Conservation (phyloP, 2,113 vertebrate genomes). For the Lycaon pictus region DNA sequence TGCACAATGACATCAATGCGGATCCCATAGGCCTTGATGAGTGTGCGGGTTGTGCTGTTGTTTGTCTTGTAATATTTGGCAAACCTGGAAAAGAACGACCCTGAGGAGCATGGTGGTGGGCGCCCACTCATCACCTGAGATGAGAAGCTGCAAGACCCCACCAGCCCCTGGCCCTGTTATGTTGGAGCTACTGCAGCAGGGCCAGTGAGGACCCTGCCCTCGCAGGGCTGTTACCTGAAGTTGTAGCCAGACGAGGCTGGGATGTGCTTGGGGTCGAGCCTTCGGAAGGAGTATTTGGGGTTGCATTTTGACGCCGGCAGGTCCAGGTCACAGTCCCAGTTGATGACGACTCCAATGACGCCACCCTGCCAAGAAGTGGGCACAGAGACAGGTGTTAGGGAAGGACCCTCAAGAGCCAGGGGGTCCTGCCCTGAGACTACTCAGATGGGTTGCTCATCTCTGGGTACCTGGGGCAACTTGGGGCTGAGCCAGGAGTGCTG, state of each 20-base stretch:
- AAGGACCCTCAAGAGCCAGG: not conserved
- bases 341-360: slow-evolving; percentile 92
- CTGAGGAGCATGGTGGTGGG: not conserved
- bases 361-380: slow-evolving; percentile 86
- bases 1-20: slow-evolving; percentile 95
- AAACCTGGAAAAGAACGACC: slow-evolving; percentile 82
- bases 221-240: slow-evolving; percentile 87
- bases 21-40: slow-evolving; percentile 94
- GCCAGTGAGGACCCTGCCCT: not conserved
- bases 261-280: slow-evolving; percentile 89
- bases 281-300: slow-evolving; percentile 91
- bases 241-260: slow-evolving; percentile 88
- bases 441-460: not conserved
- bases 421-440: not conserved
- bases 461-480: not conserved
- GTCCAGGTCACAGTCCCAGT: slow-evolving; percentile 92
- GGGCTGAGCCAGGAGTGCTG: not conserved
- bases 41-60: slow-evolving; percentile 88
- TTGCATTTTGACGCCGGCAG: slow-evolving; percentile 88
- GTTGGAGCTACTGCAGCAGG: not conserved
- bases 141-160: not conserved
- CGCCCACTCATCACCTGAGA: not conserved
- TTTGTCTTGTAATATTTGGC: slow-evolving; percentile 92
- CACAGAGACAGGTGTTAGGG: not conserved
- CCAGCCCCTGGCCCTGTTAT: not conserved